Evolutionary conservation across 2,797 vertebrate species (phyloP), one percentile per base, ranked within the genome.

Genomic region (Coregonus ussuriensis): DNA sequence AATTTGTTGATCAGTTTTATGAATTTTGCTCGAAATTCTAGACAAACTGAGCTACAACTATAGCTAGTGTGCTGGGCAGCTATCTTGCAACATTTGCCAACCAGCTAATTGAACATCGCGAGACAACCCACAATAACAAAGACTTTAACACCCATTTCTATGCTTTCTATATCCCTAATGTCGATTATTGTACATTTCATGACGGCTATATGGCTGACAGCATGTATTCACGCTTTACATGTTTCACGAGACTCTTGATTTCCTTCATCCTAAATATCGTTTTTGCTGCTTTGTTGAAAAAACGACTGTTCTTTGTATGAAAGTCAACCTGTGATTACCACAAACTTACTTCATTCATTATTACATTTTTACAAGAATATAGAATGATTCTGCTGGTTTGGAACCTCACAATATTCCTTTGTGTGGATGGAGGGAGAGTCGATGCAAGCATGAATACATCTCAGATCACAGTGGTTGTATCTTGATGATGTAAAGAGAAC

Each of bases 391-490:
- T 75, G 65, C 6, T 21, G 6, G 18, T 15, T 31, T 68, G 74
- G 67, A 73, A 79, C 73, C 37, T 79, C 71, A 76, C 1, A 54
- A 65, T 25, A 89, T 89, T 89, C 87, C 89, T 93, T 90, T 93
- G 88, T 92, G 85, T 84, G 72, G 29, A 21, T 15, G 16, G 47
- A 52, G 16, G 4, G 62, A 67, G 52, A 33, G 47, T 15, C 71
- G n/a, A 59, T 67, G 62, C 74, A 63, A 14, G 29, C 21, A 25
- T n/a, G 25, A 52, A 65, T 29, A 21, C n/a, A 74, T 31, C 18
- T 21, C 21, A 52, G 52, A 15, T 16, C 71, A 54, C 52, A 21
- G 52, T 16, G 53, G 6, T 18, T 16, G 7, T 1, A 11, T 51
- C 14, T 21, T 47, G 74, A 9, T 52, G 41, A 75, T 62, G 74